Evolutionary conservation across 2,888 invertebrate genomes (phyloP).

Genomic region (Deilephila porcellus): DNA sequence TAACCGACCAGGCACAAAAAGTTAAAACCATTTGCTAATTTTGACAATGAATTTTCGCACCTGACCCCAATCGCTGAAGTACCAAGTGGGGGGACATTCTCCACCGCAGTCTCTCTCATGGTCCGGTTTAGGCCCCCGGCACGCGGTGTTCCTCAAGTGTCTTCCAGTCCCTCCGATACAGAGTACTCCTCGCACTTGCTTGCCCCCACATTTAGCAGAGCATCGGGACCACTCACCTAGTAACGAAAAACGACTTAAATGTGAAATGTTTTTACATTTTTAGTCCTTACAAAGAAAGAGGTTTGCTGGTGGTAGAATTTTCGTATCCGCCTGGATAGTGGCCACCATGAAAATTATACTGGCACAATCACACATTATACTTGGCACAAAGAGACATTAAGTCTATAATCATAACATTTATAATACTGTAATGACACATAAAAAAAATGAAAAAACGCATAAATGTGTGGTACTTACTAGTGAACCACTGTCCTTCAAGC

Average conservation of each 20-base stretch:
- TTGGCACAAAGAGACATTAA: too few relatives aligned
- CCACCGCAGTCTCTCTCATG: conserved; percentile 86
- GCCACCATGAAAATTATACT: too few relatives aligned
- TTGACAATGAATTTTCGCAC: conserved; percentile 59
- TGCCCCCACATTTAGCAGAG: conserved; percentile 81
- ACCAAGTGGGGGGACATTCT: conserved; percentile 88
- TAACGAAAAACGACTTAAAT: neutral
- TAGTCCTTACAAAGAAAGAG: too few relatives aligned
- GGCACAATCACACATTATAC: too few relatives aligned
- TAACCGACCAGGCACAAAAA: neutral
- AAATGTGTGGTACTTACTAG: conserved; percentile 76
- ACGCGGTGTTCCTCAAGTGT: conserved; percentile 85
- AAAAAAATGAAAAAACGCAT: too few relatives aligned
- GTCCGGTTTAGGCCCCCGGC: conserved; percentile 86
- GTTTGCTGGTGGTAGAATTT: too few relatives aligned
- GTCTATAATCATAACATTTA: too few relatives aligned
- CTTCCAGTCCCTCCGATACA: conserved; percentile 85
- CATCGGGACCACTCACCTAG: conserved; percentile 82
- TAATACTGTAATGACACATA: neutral
- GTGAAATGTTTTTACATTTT: too few relatives aligned
- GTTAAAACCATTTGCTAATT: neutral
- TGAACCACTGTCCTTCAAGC: conserved; percentile 92
- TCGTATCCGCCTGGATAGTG: too few relatives aligned
- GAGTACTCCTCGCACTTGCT: conserved; percentile 88
- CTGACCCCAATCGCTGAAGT: conserved; percentile 89